Evolutionary conservation across 2,113 vertebrate species (phyloP).

Genomic region (Sylvia atricapilla): DNA sequence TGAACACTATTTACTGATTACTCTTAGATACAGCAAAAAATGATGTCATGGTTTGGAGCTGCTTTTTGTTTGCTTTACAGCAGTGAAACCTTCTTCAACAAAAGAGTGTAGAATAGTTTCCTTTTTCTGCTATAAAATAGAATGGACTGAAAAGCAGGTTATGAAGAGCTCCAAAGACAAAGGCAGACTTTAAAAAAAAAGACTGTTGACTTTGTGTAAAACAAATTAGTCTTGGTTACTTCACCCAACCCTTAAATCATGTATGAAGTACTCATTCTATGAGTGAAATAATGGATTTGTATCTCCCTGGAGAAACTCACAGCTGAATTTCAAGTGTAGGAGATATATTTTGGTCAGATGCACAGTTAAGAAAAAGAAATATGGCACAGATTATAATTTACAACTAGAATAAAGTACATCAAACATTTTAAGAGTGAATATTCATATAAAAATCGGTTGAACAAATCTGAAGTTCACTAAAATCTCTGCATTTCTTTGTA

Average conservation of each 20-base stretch:
- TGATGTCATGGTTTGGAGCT: not conserved
- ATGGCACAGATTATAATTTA: not conserved
- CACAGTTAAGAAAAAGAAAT: not conserved
- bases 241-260: not conserved
- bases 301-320: not conserved
- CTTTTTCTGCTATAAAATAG: not conserved
- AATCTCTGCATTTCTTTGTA: not conserved
- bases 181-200: not conserved
- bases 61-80: constrained; percentile 20
- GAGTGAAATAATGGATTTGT: not conserved
- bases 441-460: not conserved
- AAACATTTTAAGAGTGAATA: not conserved
- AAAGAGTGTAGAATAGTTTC: not conserved
- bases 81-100: not conserved
- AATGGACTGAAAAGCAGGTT: not conserved
- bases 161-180: not conserved
- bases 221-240: not conserved
- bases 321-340: not conserved
- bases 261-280: not conserved
- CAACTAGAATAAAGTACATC: not conserved
- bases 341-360: not conserved
- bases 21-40: constrained; percentile 24
- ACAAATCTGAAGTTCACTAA: not conserved
- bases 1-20: constrained; percentile 28
- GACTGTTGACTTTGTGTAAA: not conserved